Base-by-base conservation (phyloP, 2,888 invertebrate genomes). In the Atherix ibis region DNA sequence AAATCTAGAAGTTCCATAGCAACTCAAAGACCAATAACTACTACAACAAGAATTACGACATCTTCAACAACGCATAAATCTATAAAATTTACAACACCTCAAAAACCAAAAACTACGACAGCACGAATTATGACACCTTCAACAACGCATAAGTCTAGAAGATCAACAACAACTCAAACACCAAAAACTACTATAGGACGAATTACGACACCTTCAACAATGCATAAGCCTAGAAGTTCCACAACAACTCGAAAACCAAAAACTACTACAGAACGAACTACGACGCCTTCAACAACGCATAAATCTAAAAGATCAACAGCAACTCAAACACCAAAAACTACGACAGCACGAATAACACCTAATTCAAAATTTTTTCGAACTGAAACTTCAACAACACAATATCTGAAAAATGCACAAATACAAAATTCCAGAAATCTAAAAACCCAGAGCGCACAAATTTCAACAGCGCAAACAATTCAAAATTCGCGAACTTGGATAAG, bases 151-250 rank as follows among this genome's bases (percentile, higher is more conserved):
- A n/a, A n/a, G n/a, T n/a, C 19, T 8, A 10, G n/a, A n/a, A n/a
- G n/a, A n/a, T n/a, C 19, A 10, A 27, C 17, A 12, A 32, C 32
- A 13, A 26, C 36, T 5, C 16, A 6, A 27, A 27, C 31, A 18
- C 18, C 27, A 15, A n/a, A n/a, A n/a, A n/a, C n/a, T n/a, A n/a
- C n/a, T n/a, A n/a, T n/a, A n/a, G n/a, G n/a, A n/a, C n/a, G n/a
- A n/a, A n/a, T n/a, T n/a, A n/a, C n/a, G 15, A 14, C 27, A 19
- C 12, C 27, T 38, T 22, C 35, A 32, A 29, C 29, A 22, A 12
- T 18, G 19, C 24, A n/a, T n/a, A n/a, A n/a, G n/a, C n/a, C 19
- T 8, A 10, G 29, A n/a, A 14, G 19, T 15, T 14, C 19, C 14
- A 27, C 17, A 12, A 32, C 32, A 13, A 26, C 36, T 5, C 16